These are phyloP conservation scores for Stegophylla sp. DNA, from an alignment of 2,888 invertebrate genomes.

Conservation along the genomic window DNA sequence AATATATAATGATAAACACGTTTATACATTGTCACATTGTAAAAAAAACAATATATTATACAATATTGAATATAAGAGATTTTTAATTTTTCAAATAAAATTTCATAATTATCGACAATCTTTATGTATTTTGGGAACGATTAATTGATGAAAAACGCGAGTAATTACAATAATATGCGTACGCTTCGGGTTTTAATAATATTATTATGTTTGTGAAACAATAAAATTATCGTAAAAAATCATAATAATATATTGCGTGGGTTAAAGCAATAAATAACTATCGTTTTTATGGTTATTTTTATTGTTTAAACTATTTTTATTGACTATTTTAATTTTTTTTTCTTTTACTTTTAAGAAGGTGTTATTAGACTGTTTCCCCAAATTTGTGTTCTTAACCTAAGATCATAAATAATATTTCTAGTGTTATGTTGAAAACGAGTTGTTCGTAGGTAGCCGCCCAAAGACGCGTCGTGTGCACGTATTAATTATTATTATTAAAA, in stretches of 20 bases:
- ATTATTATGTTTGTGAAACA: background rate
- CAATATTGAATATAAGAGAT: background rate
- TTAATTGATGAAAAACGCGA: conserved; percentile 15
- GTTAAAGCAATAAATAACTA: conserved; percentile 30
- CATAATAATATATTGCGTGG: background rate
- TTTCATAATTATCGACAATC: conserved; percentile 51
- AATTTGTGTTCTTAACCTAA: conserved; percentile 45
- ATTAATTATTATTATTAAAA: too few species aligned
- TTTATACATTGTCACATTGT: conserved; percentile 1
- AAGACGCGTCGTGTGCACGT: background rate
- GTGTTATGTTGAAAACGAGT: background rate
- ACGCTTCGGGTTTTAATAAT: conserved; percentile 38
- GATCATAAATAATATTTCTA: background rate
- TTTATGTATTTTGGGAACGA: conserved; percentile 35
- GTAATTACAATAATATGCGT: conserved; percentile 11
- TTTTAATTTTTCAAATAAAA: conserved; percentile 30
- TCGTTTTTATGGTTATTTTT: background rate
- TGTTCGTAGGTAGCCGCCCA: background rate
- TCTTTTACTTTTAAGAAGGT: background rate
- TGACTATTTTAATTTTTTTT: conserved; percentile 3
- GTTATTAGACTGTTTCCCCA: conserved; percentile 36
- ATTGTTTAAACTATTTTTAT: background rate
- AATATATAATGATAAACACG: background rate
- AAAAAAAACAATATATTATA: conserved; percentile 20
- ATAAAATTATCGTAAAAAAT: background rate